Evolutionary conservation across 2,113 vertebrate genomes (phyloP).

Genomic region (Pica pica): DNA sequence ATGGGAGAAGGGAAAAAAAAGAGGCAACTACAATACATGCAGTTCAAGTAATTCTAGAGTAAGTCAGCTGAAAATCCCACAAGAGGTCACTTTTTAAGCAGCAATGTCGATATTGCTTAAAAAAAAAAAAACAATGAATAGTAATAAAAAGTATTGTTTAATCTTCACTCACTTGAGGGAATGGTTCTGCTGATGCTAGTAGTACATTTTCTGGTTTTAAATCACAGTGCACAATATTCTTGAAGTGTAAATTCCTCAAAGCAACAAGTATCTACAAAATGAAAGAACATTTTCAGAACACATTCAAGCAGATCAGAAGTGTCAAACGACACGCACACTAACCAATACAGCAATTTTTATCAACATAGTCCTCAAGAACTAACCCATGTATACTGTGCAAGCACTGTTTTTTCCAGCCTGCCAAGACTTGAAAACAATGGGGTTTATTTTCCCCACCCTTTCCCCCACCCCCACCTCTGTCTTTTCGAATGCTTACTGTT

Average conservation of each 20-base stretch:
- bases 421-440: neutral
- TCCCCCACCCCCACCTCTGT: rapidly evolving
- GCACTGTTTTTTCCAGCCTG: neutral
- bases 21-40: neutral
- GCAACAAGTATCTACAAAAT: slow-evolving; percentile 92
- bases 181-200: slow-evolving; percentile 94
- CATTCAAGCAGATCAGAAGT: neutral
- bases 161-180: slow-evolving; percentile 85
- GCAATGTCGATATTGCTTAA: neutral
- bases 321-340: neutral
- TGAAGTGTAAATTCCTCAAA: slow-evolving; percentile 96
- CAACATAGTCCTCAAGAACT: neutral
- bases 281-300: neutral
- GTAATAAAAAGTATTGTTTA: neutral
- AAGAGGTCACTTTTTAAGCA: neutral
- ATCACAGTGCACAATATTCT: slow-evolving; percentile 99
- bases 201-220: slow-evolving; percentile 97
- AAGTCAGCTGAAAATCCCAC: neutral
- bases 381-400: neutral
- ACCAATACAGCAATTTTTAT: neutral
- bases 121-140: neutral
- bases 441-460: neutral
- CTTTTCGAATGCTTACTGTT: neutral
- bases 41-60: neutral
- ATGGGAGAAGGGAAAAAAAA: neutral